Evolutionary conservation across 2,113 vertebrate genomes (phyloP), one percentile per base, ranked within the genome.

Genomic region (Daphoenositta chrysoptera): DNA sequence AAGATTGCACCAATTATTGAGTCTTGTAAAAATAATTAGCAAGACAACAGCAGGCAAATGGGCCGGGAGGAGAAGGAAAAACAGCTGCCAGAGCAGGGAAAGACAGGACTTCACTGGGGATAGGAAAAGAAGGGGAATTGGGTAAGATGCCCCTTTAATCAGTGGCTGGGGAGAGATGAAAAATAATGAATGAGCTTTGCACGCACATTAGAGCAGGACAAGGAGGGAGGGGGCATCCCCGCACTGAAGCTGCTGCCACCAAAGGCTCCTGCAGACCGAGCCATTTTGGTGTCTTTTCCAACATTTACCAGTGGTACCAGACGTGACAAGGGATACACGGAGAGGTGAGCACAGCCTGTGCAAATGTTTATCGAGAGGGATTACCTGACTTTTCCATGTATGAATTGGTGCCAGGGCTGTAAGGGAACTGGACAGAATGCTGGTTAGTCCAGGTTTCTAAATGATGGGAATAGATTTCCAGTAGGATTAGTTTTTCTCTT

Each of bases 11-110:
- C 68, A 88, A 90, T 97, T 96, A 93, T 57, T 88, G 83, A 93
- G 51, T 75, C 68, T 88, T 88, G 93, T 85, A 77, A 94, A 95
- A 95, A 94, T 90, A 85, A 95, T 96, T 91, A 96, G 58, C 15
- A 21, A 83, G 66, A 39, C 82, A 88, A 77, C 95, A 97, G 94
- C 93, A 95, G 95, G 94, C 66, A 95, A 97, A 92, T 77, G 75
- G 93, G 42, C 51, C 24, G 31, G 70, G 84, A 93, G 66, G 63
- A 76, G 94, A 65, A 92, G 92, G 75, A 53, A 83, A 63, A 73
- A 7, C 90, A 94, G 84, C 90, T 96, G 82, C 85, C 82, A 60
- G 82, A 75, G 90, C 63, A 17, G 9, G 11, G 87, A 24, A 26
- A 48, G 75, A 4, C 27, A 50, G 63, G 53, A 33, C 45, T n/a